phyloP scores from a whole-genome alignment of 2,888 invertebrate species.

The Linnaemya vulpina region DNA sequence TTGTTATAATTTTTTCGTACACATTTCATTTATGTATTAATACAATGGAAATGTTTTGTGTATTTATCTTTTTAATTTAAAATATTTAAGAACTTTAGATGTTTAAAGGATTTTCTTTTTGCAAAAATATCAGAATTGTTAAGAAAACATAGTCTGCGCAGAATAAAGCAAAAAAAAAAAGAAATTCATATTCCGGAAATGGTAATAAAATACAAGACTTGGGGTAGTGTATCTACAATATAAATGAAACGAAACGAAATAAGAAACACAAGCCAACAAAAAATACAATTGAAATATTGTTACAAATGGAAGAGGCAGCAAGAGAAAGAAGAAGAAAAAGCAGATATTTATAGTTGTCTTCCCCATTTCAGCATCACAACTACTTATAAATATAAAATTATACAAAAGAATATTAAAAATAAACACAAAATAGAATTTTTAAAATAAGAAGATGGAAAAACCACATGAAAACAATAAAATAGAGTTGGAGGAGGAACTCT shows the following conservation, averaged over 20 bases:
- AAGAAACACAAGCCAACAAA: not conserved
- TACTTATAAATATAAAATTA: slow-evolving; percentile 33
- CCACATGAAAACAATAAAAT: slow-evolving; percentile 14
- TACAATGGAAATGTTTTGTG: slow-evolving; percentile 37
- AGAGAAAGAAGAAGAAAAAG: not conserved
- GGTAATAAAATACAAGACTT: slow-evolving; percentile 66
- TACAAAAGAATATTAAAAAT: slow-evolving; percentile 39
- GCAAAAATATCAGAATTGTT: slow-evolving; percentile 51
- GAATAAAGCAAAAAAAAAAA: not conserved
- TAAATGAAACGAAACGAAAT: not conserved
- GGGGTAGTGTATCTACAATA: slow-evolving; percentile 34
- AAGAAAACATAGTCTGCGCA: slow-evolving; percentile 25
- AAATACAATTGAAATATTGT: slow-evolving; percentile 33
- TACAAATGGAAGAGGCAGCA: not conserved
- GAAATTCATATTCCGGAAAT: slow-evolving; percentile 58
- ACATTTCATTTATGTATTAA: slow-evolving; percentile 16
- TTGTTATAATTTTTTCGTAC: slow-evolving; percentile 28
- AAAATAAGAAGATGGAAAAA: slow-evolving; percentile 13
- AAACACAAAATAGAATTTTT: slow-evolving; percentile 10
- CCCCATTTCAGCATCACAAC: slow-evolving; percentile 15
- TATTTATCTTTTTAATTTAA: slow-evolving; percentile 70
- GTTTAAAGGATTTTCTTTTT: slow-evolving; percentile 53
- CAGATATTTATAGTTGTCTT: slow-evolving; percentile 27
- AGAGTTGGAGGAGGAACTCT: not conserved
- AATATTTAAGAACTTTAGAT: slow-evolving; percentile 61